Conservation (phyloP, 2,113 vertebrate species). For the Labeo catla region DNA sequence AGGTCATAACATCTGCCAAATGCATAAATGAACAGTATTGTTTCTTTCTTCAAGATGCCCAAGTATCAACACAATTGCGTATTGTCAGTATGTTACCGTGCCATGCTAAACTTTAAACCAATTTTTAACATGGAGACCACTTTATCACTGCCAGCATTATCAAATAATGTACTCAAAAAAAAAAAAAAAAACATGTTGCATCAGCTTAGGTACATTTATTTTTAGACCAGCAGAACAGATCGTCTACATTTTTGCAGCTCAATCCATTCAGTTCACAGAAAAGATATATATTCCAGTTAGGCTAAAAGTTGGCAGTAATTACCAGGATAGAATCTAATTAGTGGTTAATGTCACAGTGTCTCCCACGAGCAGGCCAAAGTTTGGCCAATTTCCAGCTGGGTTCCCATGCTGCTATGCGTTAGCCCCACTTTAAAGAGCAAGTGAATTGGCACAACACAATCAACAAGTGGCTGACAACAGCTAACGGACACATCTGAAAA, state of each 20-base stretch:
- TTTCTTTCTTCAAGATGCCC: neutral
- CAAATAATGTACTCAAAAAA: neutral
- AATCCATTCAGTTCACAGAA: constrained; percentile 21
- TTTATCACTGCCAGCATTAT: constrained; percentile 1
- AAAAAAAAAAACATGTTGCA: neutral
- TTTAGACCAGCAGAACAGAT: constrained; percentile 13
- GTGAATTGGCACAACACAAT: constrained; percentile 28
- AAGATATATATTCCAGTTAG: constrained; percentile 27
- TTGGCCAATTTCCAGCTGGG: constrained; percentile 41
- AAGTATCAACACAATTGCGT: neutral
- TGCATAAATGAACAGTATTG: neutral
- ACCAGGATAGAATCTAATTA: constrained; percentile 53
- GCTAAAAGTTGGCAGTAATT: constrained; percentile 53
- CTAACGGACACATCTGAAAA: constrained; percentile 20
- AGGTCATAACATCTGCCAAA: neutral
- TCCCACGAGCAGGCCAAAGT: constrained; percentile 32
- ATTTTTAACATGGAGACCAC: neutral
- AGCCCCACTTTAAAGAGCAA: constrained; percentile 45
- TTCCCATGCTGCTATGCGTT: constrained; percentile 34
- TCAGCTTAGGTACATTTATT: constrained; percentile 4
- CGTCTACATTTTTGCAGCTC: constrained; percentile 13
- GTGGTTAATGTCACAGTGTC: constrained; percentile 55
- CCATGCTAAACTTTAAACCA: neutral
- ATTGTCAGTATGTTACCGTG: neutral
- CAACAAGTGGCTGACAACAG: constrained; percentile 26